Conservation (phyloP, 2,888 invertebrate genomes). For the Tineola bisselliella region DNA sequence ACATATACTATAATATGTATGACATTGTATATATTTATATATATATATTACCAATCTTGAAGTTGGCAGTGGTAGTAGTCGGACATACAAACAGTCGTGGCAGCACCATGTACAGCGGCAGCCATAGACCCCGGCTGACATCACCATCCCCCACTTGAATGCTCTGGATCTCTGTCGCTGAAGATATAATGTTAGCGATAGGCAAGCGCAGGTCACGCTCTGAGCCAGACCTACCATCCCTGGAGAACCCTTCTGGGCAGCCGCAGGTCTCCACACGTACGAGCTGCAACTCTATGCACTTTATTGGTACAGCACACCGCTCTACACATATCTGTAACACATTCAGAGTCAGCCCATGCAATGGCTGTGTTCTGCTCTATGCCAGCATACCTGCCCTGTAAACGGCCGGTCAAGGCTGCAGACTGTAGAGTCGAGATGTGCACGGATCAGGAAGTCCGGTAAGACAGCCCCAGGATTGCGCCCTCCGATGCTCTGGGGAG, state of each 20-base stretch:
- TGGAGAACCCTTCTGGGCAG: conserved; percentile 89
- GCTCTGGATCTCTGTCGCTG: conserved; percentile 97
- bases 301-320: conserved; percentile 83
- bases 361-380: neutral
- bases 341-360: neutral
- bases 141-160: conserved; percentile 97
- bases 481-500: conserved; percentile 81
- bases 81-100: conserved; percentile 96
- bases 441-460: conserved; percentile 85
- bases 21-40: no score
- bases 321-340: conserved; percentile 76
- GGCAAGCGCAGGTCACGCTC: neutral
- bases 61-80: conserved; percentile 87
- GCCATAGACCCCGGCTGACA: conserved; percentile 78
- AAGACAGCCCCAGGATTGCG: conserved; percentile 32
- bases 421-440: conserved; percentile 82
- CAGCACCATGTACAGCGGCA: conserved; percentile 96
- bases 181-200: neutral
- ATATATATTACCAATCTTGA: conserved; percentile 83
- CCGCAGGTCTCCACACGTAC: conserved; percentile 96
- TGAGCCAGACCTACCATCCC: conserved; percentile 73
- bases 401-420: conserved; percentile 88
- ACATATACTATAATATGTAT: no score
- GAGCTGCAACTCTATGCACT: conserved; percentile 93
- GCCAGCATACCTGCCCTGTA: conserved; percentile 77